These are phyloP conservation scores for Ovis aries DNA, from an alignment of 2,113 vertebrate species.

Conservation along the genomic window DNA sequence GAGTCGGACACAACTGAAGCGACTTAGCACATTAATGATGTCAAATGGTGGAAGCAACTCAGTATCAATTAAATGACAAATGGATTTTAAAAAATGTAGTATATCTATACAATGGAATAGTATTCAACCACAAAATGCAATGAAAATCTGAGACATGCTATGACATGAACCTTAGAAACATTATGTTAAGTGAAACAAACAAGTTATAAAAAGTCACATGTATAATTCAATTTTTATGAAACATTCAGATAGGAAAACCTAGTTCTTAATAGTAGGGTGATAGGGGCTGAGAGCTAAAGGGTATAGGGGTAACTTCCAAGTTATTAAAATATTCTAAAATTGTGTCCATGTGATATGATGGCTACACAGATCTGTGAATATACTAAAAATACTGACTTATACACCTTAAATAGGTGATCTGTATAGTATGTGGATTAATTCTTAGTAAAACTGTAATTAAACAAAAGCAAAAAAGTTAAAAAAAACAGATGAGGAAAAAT, in stretches of 20 bases:
- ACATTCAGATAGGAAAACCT: background rate
- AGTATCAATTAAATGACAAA: background rate
- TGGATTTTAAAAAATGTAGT: background rate
- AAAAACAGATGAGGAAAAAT: background rate
- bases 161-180: background rate
- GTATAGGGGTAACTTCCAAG: background rate
- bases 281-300: background rate
- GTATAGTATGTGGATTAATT: background rate
- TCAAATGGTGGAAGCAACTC: background rate
- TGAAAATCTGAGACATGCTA: background rate
- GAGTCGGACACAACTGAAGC: background rate
- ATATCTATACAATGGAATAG: background rate
- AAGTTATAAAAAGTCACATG: background rate
- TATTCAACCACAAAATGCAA: background rate
- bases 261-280: background rate
- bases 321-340: background rate
- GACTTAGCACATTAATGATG: background rate
- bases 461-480: background rate
- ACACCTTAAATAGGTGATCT: background rate
- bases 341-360: background rate
- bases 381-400: background rate
- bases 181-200: background rate
- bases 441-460: background rate
- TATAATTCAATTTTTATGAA: background rate
- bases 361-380: background rate